Evolutionary conservation across 2,113 vertebrate species (phyloP), one percentile per base, ranked within the genome.

Genomic region (Poicephalus gulielmi): DNA sequence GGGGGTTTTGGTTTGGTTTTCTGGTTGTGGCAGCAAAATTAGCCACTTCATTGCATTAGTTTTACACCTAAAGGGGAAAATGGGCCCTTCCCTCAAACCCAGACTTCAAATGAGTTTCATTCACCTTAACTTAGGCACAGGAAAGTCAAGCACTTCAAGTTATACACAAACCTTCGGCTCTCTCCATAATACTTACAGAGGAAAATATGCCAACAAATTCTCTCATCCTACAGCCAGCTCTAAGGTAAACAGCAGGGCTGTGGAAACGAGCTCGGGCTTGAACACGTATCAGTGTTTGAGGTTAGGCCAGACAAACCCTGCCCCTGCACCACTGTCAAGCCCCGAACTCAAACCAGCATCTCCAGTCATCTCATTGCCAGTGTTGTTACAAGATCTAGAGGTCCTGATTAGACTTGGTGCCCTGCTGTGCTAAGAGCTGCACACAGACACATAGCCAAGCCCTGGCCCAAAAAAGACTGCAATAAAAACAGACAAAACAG

Each of bases 401-500:
- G 64, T 74, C 52, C 73, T 88, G 94, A 10, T 47, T 41, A 86
- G 31, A n/a, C 43, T 22, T 13, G 1, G 37, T 1, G 0, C 52
- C 66, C 78, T 37, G 53, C 35, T 44, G 81, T 55, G 66, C 64
- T 55, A 75, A 25, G 47, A 94, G 86, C 76, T 79, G 77, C 84
- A 47, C 19, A 41, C 83, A 71, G 50, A 75, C 55, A 44, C 3
- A 2, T 4, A 76, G 79, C 28, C 64, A 70, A 77, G 28, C 15
- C 76, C 76, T 46, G 67, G 35, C 86, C 77, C 71, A 52, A 75
- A 91, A 94, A 80, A 63, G 6, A 23, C 30, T 27, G 41, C 47
- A 60, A 25, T 69, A 82, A 79, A 95, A 91, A 87, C n/a, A 95
- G 89, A 33, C 30, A 63, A 70, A 86, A 49, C 68, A 89, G 85